Evolutionary conservation across 2,888 invertebrate species (phyloP).

Genomic region (Tachina fera): DNA sequence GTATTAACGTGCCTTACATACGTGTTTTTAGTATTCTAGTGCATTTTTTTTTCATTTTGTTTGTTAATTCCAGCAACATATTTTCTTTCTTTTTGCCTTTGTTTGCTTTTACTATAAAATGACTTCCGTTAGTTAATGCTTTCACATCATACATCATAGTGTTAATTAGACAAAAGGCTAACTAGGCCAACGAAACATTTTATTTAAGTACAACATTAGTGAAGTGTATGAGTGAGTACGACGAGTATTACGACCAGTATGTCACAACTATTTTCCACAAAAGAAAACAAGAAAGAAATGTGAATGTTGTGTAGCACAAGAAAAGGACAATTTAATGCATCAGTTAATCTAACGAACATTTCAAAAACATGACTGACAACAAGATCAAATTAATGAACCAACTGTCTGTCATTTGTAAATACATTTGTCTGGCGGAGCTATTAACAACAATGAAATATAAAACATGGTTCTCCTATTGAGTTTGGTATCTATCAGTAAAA

Average conservation of each 20-base stretch:
- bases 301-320: conserved; percentile 14
- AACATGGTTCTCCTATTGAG: neutral
- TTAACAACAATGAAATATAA: neutral
- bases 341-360: conserved; percentile 64
- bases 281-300: neutral
- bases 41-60: conserved; percentile 19
- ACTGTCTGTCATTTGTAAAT: conserved; percentile 38
- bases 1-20: neutral
- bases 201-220: conserved; percentile 16
- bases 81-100: conserved; percentile 8
- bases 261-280: conserved; percentile 35
- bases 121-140: conserved; percentile 65
- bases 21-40: neutral
- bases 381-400: conserved; percentile 60
- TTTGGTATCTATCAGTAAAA: neutral
- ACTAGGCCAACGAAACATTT: conserved; percentile 62
- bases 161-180: conserved; percentile 68
- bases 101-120: conserved; percentile 38
- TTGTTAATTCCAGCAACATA: conserved; percentile 24
- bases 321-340: conserved; percentile 65
- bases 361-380: conserved; percentile 55
- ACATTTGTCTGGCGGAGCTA: neutral
- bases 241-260: conserved; percentile 38
- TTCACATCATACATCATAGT: conserved; percentile 59
- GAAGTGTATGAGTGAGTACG: neutral